Conservation (phyloP, 2,888 invertebrate genomes). For the Gibbula magus region DNA sequence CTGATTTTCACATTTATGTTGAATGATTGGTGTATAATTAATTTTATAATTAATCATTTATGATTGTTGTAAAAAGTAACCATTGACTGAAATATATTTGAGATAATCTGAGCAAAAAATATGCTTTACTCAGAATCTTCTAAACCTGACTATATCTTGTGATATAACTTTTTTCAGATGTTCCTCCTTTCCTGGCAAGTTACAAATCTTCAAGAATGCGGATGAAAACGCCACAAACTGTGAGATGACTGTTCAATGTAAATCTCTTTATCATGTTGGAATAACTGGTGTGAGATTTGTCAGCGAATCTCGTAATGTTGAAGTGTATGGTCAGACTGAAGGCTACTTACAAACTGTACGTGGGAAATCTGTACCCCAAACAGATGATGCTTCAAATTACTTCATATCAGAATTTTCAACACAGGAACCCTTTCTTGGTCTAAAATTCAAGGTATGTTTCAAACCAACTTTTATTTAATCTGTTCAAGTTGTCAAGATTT, state of each 20-base stretch:
- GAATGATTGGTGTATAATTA: too few relatives aligned
- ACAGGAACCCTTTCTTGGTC: background rate
- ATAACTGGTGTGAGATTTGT: slow-evolving; percentile 36
- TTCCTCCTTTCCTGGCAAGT: background rate
- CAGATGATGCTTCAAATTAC: background rate
- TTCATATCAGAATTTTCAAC: background rate
- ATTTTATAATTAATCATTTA: too few relatives aligned
- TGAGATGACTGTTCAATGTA: slow-evolving; percentile 32
- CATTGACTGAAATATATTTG: too few relatives aligned
- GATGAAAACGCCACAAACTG: background rate
- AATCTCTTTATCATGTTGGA: slow-evolving; percentile 38
- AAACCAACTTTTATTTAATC: background rate
- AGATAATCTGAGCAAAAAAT: too few relatives aligned
- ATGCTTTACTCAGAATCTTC: too few relatives aligned
- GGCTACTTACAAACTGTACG: slow-evolving; percentile 40
- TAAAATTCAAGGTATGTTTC: slow-evolving; percentile 21
- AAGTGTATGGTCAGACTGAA: slow-evolving; percentile 40
- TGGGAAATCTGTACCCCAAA: slow-evolving; percentile 25
- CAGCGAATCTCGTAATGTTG: slow-evolving; percentile 41
- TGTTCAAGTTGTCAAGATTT: background rate
- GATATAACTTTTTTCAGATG: background rate
- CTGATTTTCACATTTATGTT: too few relatives aligned
- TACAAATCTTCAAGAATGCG: background rate
- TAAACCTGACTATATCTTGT: too few relatives aligned
- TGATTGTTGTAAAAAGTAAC: too few relatives aligned